A percentile compares a stretch with the other conserved stretches of the same genome.
Evolutionary conservation across 2,113 vertebrate genomes (phyloP).

Genomic region (Cygnus buccinator): DNA sequence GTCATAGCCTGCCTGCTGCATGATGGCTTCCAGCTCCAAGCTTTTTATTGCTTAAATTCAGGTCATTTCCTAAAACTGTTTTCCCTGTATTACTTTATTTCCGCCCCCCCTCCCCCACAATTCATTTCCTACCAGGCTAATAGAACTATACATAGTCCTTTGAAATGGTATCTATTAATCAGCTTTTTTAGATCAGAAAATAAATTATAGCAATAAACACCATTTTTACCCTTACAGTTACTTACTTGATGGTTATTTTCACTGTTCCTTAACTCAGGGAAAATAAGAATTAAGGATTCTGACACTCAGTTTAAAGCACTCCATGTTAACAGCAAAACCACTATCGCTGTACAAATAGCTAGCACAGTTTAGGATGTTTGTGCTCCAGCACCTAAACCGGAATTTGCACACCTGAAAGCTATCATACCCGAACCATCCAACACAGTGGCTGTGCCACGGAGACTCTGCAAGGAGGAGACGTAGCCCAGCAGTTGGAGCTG

Average conservation of each 20-base stretch:
- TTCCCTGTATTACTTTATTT: not conserved
- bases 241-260: not conserved
- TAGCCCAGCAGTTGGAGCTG: not conserved
- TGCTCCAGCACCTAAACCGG: not conserved
- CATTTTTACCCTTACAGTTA: not conserved
- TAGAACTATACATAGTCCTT: not conserved
- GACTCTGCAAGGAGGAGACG: not conserved
- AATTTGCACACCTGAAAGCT: not conserved
- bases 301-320: not conserved
- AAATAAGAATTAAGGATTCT: not conserved
- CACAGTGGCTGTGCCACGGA: accelerated
- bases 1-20: too few relatives aligned
- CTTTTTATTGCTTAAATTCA: not conserved
- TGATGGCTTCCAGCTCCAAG: too few relatives aligned
- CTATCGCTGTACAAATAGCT: not conserved
- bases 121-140: not conserved
- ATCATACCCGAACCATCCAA: not conserved
- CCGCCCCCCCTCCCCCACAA: not conserved
- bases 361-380: accelerated
- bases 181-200: not conserved
- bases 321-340: not conserved
- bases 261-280: not conserved
- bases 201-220: not conserved
- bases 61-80: not conserved
- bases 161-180: not conserved